phyloP scores from a whole-genome alignment of 2,797 vertebrate genomes.

The Chrosomus eos region DNA sequence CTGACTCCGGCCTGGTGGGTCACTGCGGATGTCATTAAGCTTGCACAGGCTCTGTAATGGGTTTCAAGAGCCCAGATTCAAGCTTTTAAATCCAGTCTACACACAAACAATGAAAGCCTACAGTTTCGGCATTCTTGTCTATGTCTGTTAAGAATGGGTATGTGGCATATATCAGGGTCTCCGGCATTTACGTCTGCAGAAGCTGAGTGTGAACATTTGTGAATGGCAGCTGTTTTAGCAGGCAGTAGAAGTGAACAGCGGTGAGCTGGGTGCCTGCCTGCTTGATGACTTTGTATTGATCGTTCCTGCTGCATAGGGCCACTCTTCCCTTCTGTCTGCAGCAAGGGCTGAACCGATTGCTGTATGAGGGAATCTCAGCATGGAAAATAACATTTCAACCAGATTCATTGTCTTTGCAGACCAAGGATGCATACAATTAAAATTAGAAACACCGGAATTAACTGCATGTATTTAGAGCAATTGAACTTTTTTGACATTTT shows the following conservation, averaged over 20 bases:
- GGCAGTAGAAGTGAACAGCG: constrained; percentile 34
- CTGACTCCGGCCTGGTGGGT: constrained; percentile 41
- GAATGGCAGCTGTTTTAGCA: constrained; percentile 47
- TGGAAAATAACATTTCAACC: constrained; percentile 56
- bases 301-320: constrained; percentile 29
- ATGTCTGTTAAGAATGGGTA: not conserved
- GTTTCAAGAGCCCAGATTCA: constrained; percentile 38
- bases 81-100: constrained; percentile 15
- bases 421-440: constrained; percentile 6
- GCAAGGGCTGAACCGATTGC: constrained; percentile 49
- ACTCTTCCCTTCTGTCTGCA: constrained; percentile 47
- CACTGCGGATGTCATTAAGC: constrained; percentile 49
- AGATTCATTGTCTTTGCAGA: constrained; percentile 23
- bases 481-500: not conserved
- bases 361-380: constrained; percentile 38
- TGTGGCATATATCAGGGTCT: not conserved
- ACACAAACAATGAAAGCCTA: constrained; percentile 20
- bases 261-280: constrained; percentile 50
- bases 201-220: constrained; percentile 19
- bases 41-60: constrained; percentile 22
- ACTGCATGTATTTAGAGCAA: not conserved
- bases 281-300: constrained; percentile 59
- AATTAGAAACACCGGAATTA: not conserved
- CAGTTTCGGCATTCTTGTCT: not conserved
- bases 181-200: constrained; percentile 4